Percentiles rank a stretch among this genome's conserved stretches.
Evolutionary conservation across 2,888 invertebrate genomes (phyloP).

Genomic region (Drosophila subquinaria): DNA sequence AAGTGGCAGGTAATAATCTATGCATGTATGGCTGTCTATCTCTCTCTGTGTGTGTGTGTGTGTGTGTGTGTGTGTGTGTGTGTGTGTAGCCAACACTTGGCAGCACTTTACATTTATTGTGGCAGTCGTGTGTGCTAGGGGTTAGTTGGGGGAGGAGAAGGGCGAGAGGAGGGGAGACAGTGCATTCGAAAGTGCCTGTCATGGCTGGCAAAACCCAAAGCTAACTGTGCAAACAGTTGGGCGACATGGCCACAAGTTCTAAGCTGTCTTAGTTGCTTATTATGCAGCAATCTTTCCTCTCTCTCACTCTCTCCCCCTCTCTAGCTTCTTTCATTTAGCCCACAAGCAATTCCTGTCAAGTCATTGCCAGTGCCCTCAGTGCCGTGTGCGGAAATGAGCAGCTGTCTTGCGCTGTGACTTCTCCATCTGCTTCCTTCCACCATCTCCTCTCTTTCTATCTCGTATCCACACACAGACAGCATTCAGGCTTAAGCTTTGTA

Average conservation of each 20-base stretch:
- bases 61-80: constrained; percentile 34
- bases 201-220: constrained; percentile 57
- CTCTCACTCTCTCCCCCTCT: neutral
- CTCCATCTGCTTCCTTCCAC: constrained; percentile 38
- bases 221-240: constrained; percentile 64
- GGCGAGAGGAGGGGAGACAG: neutral
- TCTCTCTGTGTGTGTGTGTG: constrained; percentile 23
- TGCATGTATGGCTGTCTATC: constrained; percentile 66
- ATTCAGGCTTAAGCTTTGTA: constrained; percentile 62
- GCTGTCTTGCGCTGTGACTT: constrained; percentile 74
- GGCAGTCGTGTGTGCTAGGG: constrained; percentile 55
- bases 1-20: constrained; percentile 82
- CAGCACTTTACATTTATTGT: constrained; percentile 80
- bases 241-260: constrained; percentile 78
- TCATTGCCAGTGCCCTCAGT: constrained; percentile 65
- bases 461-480: constrained; percentile 5
- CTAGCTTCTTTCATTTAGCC: constrained; percentile 1
- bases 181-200: constrained; percentile 79
- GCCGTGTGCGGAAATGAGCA: constrained; percentile 77
- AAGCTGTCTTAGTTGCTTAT: constrained; percentile 81
- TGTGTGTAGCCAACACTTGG: constrained; percentile 71
- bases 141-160: neutral
- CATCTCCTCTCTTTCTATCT: neutral
- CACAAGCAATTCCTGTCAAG: constrained; percentile 61
- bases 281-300: constrained; percentile 57